Evolutionary conservation across 2,113 vertebrate genomes (phyloP), one percentile per base, ranked within the genome.

Genomic region (Pomatorhinus ruficollis): DNA sequence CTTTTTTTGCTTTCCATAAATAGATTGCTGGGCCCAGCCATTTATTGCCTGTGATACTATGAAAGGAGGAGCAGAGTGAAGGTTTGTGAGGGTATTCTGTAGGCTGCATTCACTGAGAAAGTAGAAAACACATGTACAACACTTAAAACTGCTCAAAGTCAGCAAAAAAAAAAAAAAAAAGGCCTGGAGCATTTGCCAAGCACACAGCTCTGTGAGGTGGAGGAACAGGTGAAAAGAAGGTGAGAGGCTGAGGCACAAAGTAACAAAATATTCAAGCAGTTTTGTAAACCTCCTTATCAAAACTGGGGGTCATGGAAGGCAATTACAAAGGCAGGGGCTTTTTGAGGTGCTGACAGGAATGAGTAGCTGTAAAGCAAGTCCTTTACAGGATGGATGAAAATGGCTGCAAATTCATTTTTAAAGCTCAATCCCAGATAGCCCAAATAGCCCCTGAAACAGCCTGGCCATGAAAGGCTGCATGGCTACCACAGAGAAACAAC

Each of bases 21-120:
- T 96, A 97, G 83, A 30, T 53, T 69, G 74, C 14, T 3, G 70
- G 77, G 49, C 56, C 72, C 54, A 75, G 78, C 93, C 95, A 83
- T 96, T 96, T 95, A 79, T 76, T 89, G 87, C 44, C 78, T 86
- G 57, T 91, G 95, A 96, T 94, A 85, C 78, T 76, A 86, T 39
- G 87, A 92, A 80, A 93, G 85, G 66, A 96, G 79, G 64, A 80
- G 63, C 77, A 87, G 47, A 85, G n/a, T 10, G 56, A 75, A 95
- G 81, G 78, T 72, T 87, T 87, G 57, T 54, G 78, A 87, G 60
- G 78, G 44, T 83, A 72, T 83, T 83, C 81, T 86, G 76, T 25
- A 71, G 65, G 54, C 66, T 86, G 78, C 75, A 52, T 63, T 84
- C 91, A 89, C 54, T 95, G 83, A 89, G 81, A 91, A 96, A 91